Base-by-base conservation (phyloP, 2,797 vertebrate genomes). In the Sebastes goodei region DNA sequence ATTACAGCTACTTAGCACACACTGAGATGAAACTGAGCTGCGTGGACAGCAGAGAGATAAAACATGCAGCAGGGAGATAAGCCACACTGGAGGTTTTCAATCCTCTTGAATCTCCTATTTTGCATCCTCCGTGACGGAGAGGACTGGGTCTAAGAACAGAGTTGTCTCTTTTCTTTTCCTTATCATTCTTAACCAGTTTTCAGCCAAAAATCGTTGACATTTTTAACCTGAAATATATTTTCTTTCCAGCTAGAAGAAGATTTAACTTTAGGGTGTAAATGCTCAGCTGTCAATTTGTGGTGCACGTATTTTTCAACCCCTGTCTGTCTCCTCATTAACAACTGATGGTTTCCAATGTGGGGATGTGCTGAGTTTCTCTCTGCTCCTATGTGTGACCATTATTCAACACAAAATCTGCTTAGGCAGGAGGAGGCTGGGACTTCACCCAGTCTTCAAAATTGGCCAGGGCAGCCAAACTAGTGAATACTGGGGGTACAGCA, bases 391-490 rank as follows among this genome's bases (percentile, higher is more conserved):
- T 82, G 55, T 60, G 85, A 74, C 71, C 71, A 81, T 86, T 83
- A 89, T 82, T 92, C 82, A 84, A 78, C 73, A 74, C 55, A 59
- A 63, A 88, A 91, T 88, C 59, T 89, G 87, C 85, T 90, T 86
- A 77, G 85, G 69, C 71, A 78, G 82, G 76, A 84, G 42, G 71
- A 85, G 52, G 63, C 68, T 81, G 83, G 84, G 78, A 55, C 65
- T 73, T 89, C 86, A 78, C 6, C 63, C 10, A 46, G 61, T 69
- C 71, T 80, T 80, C 42, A 71, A 68, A 88, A 88, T 87, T 89
- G 81, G 71, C 72, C 81, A 5, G 76, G 67, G 77, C 86, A 85
- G 90, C 65, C 78, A 81, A 87, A 78, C 78, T 65, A 78, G 80
- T 6, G n/a, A 87, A 81, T 67, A 78, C 65, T 35, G 29, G 64